Base-by-base conservation (phyloP, 2,888 invertebrate genomes). In the Dryadula phaetusa region DNA sequence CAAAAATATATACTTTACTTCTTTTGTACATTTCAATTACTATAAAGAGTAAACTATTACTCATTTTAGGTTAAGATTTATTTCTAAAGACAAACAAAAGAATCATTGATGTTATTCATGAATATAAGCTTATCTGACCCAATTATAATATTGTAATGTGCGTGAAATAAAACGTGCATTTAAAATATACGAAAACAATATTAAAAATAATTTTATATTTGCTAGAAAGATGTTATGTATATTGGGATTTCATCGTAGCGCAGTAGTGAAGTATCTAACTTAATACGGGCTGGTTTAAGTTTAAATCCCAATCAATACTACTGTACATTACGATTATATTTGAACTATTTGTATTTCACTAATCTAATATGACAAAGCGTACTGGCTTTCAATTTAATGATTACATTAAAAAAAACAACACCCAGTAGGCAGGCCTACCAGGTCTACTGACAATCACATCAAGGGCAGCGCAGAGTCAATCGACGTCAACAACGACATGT, bases 21-120 rank as follows among this genome's bases (percentile, higher is more conserved):
- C 44, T 28, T 44, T 60, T 28, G 28, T 44, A 40, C 22, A 40
- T 56, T 56, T 56, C 40, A 56, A 56, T 56, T 37, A 54, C 20
- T 22, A 37, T 37, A 22, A 22, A 56, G 10, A 37, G 22, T 22
- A 14, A 40, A 40, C n/a, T 22, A 56, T 40, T 40, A 56, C 5
- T 56, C 8, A 47, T 47, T 49, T 52, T 2, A 25, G 22, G 40
- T 40, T n/a, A 10, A 56, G 37, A 56, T 56, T 56, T 37, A 56
- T 56, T 56, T 37, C 34, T 40, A 40, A 22, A 56, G n/a, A 22
- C 22, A 22, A 56, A 40, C 22, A 56, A 56, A 37, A 37, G n/a
- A 40, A 49, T 40, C 40, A 22, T 10, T 40, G 56, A 14, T 40
- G 14, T 8, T 56, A n/a, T 56, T 56, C 54, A 56, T 37, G 37